A percentile compares a stretch with the other conserved stretches of the same genome.
phyloP scores from a whole-genome alignment of 1,140 invertebrate genomes.

The Latrodectus geometricus region DNA sequence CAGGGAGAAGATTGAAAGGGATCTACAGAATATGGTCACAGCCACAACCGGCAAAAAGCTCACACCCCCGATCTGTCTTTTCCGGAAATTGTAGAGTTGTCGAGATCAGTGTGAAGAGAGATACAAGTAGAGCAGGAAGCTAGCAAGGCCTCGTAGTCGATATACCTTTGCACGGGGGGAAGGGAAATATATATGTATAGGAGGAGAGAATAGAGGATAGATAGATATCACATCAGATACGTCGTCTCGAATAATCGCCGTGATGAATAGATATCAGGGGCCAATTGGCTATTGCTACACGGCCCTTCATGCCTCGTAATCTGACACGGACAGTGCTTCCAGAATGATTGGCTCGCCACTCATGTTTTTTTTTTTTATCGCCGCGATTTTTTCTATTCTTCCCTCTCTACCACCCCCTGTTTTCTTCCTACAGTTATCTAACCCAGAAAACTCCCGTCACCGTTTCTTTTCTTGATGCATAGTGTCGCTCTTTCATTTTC shows the following conservation, averaged over 20 bases:
- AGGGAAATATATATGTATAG: slow-evolving; percentile 31
- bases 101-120: slow-evolving; percentile 31
- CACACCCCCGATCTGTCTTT: slow-evolving; percentile 44
- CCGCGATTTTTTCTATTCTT: slow-evolving; percentile 11
- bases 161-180: neutral
- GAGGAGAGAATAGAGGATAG: slow-evolving; percentile 5
- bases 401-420: neutral
- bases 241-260: slow-evolving; percentile 61
- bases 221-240: slow-evolving; percentile 55
- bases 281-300: slow-evolving; percentile 60
- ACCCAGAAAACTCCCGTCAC: slow-evolving; percentile 10
- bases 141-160: slow-evolving; percentile 39
- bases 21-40: slow-evolving; percentile 35
- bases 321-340: slow-evolving; percentile 62
- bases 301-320: slow-evolving; percentile 54
- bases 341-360: slow-evolving; percentile 58
- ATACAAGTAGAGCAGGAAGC: slow-evolving; percentile 48
- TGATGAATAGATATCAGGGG: slow-evolving; percentile 62
- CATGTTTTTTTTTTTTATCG: slow-evolving; percentile 54
- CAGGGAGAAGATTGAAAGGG: slow-evolving; percentile 8
- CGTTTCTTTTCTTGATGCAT: slow-evolving; percentile 44
- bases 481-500: slow-evolving; percentile 59
- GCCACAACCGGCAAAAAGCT: slow-evolving; percentile 41
- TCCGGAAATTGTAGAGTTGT: slow-evolving; percentile 55
- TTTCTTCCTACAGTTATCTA: slow-evolving; percentile 25